Base-by-base conservation (phyloP, 2,113 vertebrate species). In the Peromyscus maniculatus region DNA sequence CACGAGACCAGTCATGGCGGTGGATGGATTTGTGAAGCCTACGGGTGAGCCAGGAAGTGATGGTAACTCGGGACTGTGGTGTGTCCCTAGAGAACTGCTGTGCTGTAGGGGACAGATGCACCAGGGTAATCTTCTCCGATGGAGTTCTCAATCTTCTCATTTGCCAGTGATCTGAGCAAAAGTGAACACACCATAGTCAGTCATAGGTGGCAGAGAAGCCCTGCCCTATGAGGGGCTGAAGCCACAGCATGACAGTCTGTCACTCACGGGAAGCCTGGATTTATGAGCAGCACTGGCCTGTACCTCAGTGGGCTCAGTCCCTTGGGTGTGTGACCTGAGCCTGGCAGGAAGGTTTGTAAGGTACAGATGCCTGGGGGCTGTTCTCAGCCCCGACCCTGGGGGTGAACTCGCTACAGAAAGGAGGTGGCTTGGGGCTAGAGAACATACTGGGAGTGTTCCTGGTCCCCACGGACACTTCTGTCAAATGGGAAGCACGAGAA, bases 311-410 rank as follows among this genome's bases (percentile, higher is more conserved):
- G 49, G 28, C 49, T 72, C 49, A 17, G 36, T 12, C 49, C 26
- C 46, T 24, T 1, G 15, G 26, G 26, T 10, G 0, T 24, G 31
- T 4, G 33, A 21, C 0, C 28, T 4, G 7, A 21, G 28, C 64
- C 52, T 10, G 10, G 19, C 55, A 46, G 43, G 17, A 71, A 62
- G 24, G 9, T 7, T 15, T 21, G 19, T 36, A 69, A 75, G 57
- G 36, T 26, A 1, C 11, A 4, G 46, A 24, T n/a, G 28, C 62
- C 24, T 6, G 31, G 43, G 43, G 52, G 43, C n/a, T 21, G 3
- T 7, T n/a, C 62, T 87, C 31, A 78, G 36, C 46, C 13, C 15
- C 10, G 36, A 39, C 52, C n/a, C 39, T 19, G 31, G 12, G 46
- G 46, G 26, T 36, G n/a, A 39, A 64, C 26, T 62, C 19, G 2